phyloP scores from a whole-genome alignment of 2,797 vertebrate genomes.

The Ambastaia sidthimunki region DNA sequence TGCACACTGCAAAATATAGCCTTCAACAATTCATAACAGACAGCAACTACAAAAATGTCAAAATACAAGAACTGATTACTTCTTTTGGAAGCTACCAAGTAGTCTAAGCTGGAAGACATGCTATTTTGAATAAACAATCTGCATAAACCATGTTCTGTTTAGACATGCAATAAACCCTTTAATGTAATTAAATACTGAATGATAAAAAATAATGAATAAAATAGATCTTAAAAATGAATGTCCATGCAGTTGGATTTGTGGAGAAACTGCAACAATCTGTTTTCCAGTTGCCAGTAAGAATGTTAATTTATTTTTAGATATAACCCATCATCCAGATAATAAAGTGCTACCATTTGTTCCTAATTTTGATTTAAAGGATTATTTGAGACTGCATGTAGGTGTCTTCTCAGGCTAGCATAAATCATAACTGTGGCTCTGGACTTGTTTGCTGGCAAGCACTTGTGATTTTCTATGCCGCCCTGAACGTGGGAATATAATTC shows the following conservation, averaged over 20 bases:
- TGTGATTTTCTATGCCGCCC: slow-evolving; percentile 49
- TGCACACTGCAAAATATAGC: background rate
- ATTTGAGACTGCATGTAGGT: slow-evolving; percentile 27
- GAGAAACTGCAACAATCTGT: slow-evolving; percentile 15
- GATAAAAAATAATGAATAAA: background rate
- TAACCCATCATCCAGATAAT: slow-evolving; percentile 31
- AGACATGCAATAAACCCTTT: slow-evolving; percentile 28
- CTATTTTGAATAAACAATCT: slow-evolving; percentile 4
- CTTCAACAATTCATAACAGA: slow-evolving; percentile 42
- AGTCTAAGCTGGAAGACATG: slow-evolving; percentile 17
- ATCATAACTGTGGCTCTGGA: slow-evolving; percentile 48
- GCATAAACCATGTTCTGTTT: slow-evolving; percentile 36
- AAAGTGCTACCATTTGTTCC: slow-evolving; percentile 52
- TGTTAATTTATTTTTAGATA: slow-evolving; percentile 2
- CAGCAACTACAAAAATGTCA: slow-evolving; percentile 18
- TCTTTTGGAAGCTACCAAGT: slow-evolving; percentile 41
- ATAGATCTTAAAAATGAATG: background rate
- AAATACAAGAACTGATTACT: slow-evolving; percentile 32
- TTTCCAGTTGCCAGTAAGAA: slow-evolving; percentile 32
- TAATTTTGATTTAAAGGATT: slow-evolving; percentile 34
- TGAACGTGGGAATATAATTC: slow-evolving; percentile 51
- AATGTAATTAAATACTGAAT: slow-evolving; percentile 47
- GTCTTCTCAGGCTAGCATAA: slow-evolving; percentile 48
- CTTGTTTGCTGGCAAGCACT: slow-evolving; percentile 37
- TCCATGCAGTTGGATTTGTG: slow-evolving; percentile 5